phyloP scores from a whole-genome alignment of 2,888 invertebrate genomes.

The Melieria crassipennis region DNA sequence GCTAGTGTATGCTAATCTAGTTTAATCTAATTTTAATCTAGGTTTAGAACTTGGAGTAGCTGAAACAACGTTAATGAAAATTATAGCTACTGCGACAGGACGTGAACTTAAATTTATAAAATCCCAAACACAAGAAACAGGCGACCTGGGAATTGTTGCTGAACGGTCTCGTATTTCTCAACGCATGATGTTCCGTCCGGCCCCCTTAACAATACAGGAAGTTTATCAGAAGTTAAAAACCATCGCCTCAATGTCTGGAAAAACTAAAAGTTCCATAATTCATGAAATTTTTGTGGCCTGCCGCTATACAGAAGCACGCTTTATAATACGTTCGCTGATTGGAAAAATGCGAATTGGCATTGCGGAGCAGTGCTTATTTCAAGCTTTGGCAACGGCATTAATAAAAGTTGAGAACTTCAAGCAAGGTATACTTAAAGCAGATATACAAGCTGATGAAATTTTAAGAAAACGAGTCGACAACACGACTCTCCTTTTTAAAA shows the following conservation, averaged over 20 bases:
- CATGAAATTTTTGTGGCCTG: slow-evolving; percentile 94
- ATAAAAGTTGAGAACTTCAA: slow-evolving; percentile 67
- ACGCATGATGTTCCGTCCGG: slow-evolving; percentile 86
- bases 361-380: slow-evolving; percentile 94
- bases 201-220: slow-evolving; percentile 76
- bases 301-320: slow-evolving; percentile 86
- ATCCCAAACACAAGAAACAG: slow-evolving; percentile 69
- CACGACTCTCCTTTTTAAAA: slow-evolving; percentile 82
- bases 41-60: slow-evolving; percentile 91
- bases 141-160: slow-evolving; percentile 92
- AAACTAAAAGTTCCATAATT: slow-evolving; percentile 88
- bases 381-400: slow-evolving; percentile 88
- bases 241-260: slow-evolving; percentile 86
- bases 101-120: slow-evolving; percentile 85
- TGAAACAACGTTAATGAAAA: slow-evolving; percentile 93
- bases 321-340: slow-evolving; percentile 86
- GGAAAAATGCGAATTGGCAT: slow-evolving; percentile 96
- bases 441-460: slow-evolving; percentile 72
- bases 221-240: slow-evolving; percentile 88
- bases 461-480: slow-evolving; percentile 82
- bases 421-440: slow-evolving; percentile 64
- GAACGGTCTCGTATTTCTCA: slow-evolving; percentile 86
- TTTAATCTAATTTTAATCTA: slow-evolving; percentile 45
- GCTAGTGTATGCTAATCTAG: too few species aligned
- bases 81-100: slow-evolving; percentile 90